These are phyloP conservation scores for Campoletis raptor DNA, from an alignment of 2,888 invertebrate species.

Conservation along the genomic window DNA sequence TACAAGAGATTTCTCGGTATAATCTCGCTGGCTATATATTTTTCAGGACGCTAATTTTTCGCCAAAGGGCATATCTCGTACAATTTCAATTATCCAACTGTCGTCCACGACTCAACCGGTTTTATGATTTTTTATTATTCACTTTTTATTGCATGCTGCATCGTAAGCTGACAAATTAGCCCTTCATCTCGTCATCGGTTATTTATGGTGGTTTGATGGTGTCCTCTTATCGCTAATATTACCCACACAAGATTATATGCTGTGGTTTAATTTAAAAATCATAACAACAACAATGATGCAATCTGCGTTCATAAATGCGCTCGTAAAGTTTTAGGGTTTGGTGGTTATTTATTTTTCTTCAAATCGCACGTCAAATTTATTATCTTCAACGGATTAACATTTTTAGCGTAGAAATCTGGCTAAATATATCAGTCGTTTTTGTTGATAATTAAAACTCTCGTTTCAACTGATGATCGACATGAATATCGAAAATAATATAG, in stretches of 20 bases:
- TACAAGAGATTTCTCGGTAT: conserved; percentile 28
- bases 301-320: neutral
- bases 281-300: neutral
- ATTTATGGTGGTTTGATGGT: conserved; percentile 1
- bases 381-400: neutral
- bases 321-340: neutral
- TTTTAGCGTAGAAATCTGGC: neutral
- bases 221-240: neutral
- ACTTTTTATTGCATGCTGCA: conserved; percentile 17
- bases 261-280: conserved; percentile 1
- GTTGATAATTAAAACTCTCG: neutral
- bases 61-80: conserved; percentile 32
- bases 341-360: neutral
- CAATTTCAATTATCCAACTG: conserved; percentile 60
- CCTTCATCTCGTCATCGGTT: conserved; percentile 15
- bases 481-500: neutral
- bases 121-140: conserved; percentile 14
- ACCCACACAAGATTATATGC: neutral
- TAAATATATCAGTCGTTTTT: neutral
- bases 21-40: conserved; percentile 22
- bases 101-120: conserved; percentile 42
- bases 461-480: neutral
- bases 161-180: conserved; percentile 27
- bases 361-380: neutral
- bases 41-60: conserved; percentile 16